Conservation (phyloP, 2,113 vertebrate species). For the Macaca nemestrina region DNA sequence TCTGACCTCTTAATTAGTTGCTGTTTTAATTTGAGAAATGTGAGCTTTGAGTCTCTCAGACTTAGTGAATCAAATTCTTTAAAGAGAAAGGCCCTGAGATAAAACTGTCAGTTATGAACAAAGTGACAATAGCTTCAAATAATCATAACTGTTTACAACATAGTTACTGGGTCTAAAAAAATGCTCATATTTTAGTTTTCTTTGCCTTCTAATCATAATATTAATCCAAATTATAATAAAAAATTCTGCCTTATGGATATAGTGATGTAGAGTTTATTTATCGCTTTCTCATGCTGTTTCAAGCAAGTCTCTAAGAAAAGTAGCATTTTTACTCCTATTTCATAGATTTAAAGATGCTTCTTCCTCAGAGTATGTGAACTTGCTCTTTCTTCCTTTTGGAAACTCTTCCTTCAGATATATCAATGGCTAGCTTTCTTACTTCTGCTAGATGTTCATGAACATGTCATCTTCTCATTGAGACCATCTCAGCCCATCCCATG, state of each 20-base stretch:
- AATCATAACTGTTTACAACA: background rate
- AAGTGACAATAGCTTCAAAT: background rate
- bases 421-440: background rate
- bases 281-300: background rate
- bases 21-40: background rate
- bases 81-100: background rate
- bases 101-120: background rate
- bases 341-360: background rate
- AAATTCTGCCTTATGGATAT: background rate
- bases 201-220: background rate
- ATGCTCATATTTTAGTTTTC: background rate
- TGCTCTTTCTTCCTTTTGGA: background rate
- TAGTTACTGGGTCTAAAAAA: background rate
- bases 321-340: background rate
- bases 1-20: background rate
- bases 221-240: background rate
- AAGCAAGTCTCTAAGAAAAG: background rate
- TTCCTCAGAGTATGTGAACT: background rate
- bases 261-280: background rate
- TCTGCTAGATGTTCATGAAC: background rate
- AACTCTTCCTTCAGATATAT: background rate
- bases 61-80: background rate
- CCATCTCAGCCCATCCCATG: rapidly evolving
- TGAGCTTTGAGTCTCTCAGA: background rate
- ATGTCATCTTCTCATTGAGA: background rate